Evolutionary conservation across 2,113 vertebrate species (phyloP).

Genomic region (Scopus umbretta): DNA sequence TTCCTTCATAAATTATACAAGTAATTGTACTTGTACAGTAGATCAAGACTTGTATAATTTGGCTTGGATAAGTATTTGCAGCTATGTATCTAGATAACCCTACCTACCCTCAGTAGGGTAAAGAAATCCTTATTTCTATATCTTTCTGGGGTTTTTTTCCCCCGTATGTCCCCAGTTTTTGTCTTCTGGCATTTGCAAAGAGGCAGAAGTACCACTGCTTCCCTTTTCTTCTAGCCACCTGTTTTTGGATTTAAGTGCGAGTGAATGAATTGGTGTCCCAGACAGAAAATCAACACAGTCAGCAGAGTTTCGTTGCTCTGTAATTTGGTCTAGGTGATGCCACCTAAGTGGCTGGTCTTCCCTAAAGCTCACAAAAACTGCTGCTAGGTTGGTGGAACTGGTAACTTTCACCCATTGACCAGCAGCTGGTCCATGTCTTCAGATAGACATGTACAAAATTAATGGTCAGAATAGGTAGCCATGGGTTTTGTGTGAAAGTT

Average conservation of each 20-base stretch:
- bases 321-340: not conserved
- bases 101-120: not conserved
- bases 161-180: not conserved
- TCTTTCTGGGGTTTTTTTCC: not conserved
- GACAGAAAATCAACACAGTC: not conserved
- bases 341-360: not conserved
- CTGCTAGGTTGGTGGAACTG: not conserved
- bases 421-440: not conserved
- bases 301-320: not conserved
- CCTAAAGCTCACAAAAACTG: not conserved
- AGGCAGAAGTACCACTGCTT: not conserved
- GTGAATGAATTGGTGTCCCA: not conserved
- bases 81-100: not conserved
- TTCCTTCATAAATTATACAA: not conserved
- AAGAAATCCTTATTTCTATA: not conserved
- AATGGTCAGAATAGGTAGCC: not conserved
- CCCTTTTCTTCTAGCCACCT: not conserved
- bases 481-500: not conserved
- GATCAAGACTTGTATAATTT: not conserved
- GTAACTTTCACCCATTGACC: not conserved
- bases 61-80: not conserved
- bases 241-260: not conserved
- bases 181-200: not conserved
- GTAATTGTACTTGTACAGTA: not conserved
- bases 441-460: not conserved